A percentile compares a stretch with the other conserved stretches of the same genome.
phyloP scores from a whole-genome alignment of 2,797 vertebrate species.

The Gallirallus australis region DNA sequence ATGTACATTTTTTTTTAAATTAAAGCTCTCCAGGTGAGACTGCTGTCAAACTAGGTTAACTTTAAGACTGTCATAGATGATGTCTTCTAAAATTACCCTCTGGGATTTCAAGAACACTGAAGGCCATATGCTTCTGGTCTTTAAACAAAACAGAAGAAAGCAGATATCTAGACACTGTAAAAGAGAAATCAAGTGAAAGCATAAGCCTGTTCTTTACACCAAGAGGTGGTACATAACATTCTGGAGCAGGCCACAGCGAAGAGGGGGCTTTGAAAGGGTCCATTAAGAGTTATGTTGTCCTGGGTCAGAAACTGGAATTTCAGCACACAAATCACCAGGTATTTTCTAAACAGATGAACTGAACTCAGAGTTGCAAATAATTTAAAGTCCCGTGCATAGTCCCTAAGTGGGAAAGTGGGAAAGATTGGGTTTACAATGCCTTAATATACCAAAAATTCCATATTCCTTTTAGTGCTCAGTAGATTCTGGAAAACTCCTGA shows the following conservation, averaged over 20 bases:
- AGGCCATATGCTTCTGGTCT: background rate
- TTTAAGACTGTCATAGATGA: background rate
- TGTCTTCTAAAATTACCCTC: background rate
- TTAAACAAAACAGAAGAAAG: background rate
- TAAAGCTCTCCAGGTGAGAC: background rate
- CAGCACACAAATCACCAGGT: background rate
- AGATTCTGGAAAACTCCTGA: background rate
- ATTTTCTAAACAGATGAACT: background rate
- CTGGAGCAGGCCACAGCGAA: background rate
- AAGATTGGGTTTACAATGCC: background rate
- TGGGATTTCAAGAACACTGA: background rate
- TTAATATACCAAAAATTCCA: background rate
- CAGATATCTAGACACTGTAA: background rate
- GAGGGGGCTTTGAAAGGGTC: background rate
- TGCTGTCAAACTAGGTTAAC: background rate
- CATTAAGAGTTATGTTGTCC: background rate
- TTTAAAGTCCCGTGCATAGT: background rate
- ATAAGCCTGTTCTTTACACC: background rate
- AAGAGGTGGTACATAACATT: background rate
- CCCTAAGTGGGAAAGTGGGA: background rate
- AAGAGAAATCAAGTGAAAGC: background rate
- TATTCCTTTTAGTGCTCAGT: background rate
- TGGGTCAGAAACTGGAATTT: background rate
- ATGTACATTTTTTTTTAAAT: background rate
- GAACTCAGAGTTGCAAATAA: background rate